Conservation (phyloP, 2,113 vertebrate species). For the Alethe castanea region DNA sequence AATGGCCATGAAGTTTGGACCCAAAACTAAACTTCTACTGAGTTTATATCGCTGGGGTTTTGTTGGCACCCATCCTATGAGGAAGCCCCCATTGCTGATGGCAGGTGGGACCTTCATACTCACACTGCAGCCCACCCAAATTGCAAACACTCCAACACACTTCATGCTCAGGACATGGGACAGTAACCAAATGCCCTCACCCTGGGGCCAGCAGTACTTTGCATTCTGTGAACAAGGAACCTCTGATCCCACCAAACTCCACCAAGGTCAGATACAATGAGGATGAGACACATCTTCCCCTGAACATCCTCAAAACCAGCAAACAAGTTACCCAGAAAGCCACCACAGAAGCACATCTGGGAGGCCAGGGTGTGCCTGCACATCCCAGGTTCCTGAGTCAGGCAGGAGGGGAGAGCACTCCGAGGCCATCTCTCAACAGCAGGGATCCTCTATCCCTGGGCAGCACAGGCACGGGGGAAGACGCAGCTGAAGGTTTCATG, state of each 20-base stretch:
- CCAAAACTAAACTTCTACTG: background rate
- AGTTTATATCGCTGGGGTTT: background rate
- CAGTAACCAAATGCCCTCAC: background rate
- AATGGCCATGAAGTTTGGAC: background rate
- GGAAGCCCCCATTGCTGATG: background rate
- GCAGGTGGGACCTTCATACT: background rate
- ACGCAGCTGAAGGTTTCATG: background rate
- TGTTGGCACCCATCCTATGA: background rate
- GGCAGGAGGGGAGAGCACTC: background rate
- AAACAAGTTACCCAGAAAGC: background rate
- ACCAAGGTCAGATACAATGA: accelerated
- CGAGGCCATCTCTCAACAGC: accelerated
- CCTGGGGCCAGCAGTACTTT: background rate
- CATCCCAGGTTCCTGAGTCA: background rate
- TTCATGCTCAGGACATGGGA: background rate
- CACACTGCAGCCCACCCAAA: background rate
- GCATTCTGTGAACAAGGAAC: background rate
- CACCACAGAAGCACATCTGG: background rate
- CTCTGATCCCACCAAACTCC: background rate
- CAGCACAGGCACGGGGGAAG: accelerated
- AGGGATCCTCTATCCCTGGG: background rate
- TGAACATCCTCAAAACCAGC: background rate
- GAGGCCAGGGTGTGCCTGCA: background rate
- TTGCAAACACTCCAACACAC: background rate
- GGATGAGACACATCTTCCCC: background rate